Conservation (phyloP, 1,140 invertebrate species). For the Caenorhabditis latens region DNA sequence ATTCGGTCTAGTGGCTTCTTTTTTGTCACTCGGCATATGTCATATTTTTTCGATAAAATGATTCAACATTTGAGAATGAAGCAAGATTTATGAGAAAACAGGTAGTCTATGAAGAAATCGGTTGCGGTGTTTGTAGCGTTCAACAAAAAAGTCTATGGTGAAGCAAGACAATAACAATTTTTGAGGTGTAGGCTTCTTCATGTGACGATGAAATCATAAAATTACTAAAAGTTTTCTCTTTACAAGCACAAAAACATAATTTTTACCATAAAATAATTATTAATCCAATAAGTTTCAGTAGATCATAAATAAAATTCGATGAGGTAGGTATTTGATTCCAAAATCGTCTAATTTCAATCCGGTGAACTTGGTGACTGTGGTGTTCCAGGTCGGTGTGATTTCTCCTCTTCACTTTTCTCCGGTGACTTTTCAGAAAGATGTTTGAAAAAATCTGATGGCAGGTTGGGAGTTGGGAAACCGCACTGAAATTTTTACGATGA, state of each 20-base stretch:
- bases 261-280: too few relatives aligned
- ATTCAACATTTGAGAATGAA: conserved; percentile 8
- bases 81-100: neutral
- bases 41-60: neutral
- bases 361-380: neutral
- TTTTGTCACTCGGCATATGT: conserved; percentile 5
- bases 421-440: neutral
- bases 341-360: neutral
- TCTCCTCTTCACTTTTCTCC: conserved; percentile 44
- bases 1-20: neutral
- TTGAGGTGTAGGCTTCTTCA: too few relatives aligned
- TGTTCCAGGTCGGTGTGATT: neutral
- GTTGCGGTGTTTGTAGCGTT: too few relatives aligned
- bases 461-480: neutral
- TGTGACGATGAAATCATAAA: too few relatives aligned
- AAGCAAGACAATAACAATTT: too few relatives aligned
- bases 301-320: neutral
- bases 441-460: conserved; percentile 4
- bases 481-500: neutral
- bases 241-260: neutral
- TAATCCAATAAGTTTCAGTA: neutral
- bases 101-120: neutral
- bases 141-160: too few relatives aligned
- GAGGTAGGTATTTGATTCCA: neutral
- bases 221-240: too few relatives aligned